A percentile compares a stretch with the other conserved stretches of the same genome.
Evolutionary conservation across 2,888 invertebrate species (phyloP).

Genomic region (Camponotus fellah): DNA sequence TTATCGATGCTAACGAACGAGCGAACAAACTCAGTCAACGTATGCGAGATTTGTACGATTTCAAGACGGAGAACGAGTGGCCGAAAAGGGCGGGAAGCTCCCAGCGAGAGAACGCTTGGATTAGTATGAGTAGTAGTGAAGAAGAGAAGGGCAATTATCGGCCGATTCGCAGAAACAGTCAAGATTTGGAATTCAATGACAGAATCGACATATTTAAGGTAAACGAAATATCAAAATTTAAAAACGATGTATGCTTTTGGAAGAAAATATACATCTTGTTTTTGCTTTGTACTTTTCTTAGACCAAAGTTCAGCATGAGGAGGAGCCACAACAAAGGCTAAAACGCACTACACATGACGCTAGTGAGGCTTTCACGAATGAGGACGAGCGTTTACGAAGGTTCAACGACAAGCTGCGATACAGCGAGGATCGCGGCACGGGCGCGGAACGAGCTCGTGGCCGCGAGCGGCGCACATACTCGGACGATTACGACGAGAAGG

Average conservation of each 20-base stretch:
- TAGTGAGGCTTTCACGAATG: conserved; percentile 50
- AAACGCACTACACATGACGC: background rate
- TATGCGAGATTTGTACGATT: conserved; percentile 80
- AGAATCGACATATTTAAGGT: conserved; percentile 67
- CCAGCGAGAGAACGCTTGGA: conserved; percentile 71
- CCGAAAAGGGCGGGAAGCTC: conserved; percentile 70
- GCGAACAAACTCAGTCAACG: conserved; percentile 77
- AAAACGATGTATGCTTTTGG: background rate
- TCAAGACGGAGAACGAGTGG: conserved; percentile 81
- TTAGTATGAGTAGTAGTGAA: conserved; percentile 78
- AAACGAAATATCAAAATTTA: background rate
- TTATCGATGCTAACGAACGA: conserved; percentile 60
- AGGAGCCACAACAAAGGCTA: conserved; percentile 15
- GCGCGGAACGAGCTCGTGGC: conserved; percentile 51
- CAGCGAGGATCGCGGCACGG: conserved; percentile 70
- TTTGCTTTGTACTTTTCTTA: background rate
- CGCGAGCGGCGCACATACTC: conserved; percentile 78
- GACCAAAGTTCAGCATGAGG: conserved; percentile 9
- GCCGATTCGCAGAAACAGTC: conserved; percentile 74
- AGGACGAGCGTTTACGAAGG: conserved; percentile 71
- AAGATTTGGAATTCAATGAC: conserved; percentile 80
- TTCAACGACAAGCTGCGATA: conserved; percentile 71
- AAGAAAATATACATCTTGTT: background rate
- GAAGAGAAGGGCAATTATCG: conserved; percentile 65
- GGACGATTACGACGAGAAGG: conserved; percentile 78